Percentiles rank a stretch among this genome's conserved stretches.
These are phyloP conservation scores for Lamprologus tigripictilis DNA, from an alignment of 2,113 vertebrate genomes.

Conservation along the genomic window DNA sequence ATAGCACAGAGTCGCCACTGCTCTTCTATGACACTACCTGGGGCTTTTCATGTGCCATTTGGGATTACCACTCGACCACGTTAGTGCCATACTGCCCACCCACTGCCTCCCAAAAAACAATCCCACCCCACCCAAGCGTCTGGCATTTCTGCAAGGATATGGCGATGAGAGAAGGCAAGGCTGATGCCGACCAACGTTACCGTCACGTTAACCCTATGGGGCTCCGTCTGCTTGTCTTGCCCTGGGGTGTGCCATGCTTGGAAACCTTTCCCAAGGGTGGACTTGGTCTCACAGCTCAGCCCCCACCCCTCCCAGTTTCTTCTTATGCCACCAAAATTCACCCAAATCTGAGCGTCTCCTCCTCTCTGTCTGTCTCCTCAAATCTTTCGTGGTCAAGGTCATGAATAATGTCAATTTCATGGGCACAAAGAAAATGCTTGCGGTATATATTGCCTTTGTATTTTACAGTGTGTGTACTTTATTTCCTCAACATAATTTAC, in stretches of 20 bases:
- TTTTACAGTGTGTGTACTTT: neutral
- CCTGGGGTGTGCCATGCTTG: slow-evolving; percentile 28
- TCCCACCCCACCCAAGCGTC: slow-evolving; percentile 62
- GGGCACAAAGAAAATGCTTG: slow-evolving; percentile 8
- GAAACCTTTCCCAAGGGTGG: slow-evolving; percentile 50
- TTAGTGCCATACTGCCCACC: slow-evolving; percentile 36
- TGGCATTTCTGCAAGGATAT: slow-evolving; percentile 69
- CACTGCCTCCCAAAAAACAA: slow-evolving; percentile 42
- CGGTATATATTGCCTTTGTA: neutral
- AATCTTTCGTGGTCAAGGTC: slow-evolving; percentile 16
- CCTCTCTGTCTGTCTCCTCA: slow-evolving; percentile 50
- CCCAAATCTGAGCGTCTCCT: slow-evolving; percentile 49
- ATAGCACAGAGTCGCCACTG: slow-evolving; percentile 48
- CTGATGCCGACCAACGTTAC: slow-evolving; percentile 58
- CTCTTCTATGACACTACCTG: slow-evolving; percentile 57
- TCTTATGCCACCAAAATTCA: slow-evolving; percentile 38
- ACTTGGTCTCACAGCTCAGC: slow-evolving; percentile 25
- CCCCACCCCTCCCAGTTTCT: slow-evolving; percentile 4
- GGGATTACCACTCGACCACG: slow-evolving; percentile 59
- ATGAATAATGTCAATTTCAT: neutral
- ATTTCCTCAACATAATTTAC: neutral
- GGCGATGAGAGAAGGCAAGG: slow-evolving; percentile 60
- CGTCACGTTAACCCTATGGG: slow-evolving; percentile 44
- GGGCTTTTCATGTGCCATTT: slow-evolving; percentile 62
- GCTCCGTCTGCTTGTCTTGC: slow-evolving; percentile 28